Conservation (phyloP, 2,113 vertebrate species). For the Columbina picui region DNA sequence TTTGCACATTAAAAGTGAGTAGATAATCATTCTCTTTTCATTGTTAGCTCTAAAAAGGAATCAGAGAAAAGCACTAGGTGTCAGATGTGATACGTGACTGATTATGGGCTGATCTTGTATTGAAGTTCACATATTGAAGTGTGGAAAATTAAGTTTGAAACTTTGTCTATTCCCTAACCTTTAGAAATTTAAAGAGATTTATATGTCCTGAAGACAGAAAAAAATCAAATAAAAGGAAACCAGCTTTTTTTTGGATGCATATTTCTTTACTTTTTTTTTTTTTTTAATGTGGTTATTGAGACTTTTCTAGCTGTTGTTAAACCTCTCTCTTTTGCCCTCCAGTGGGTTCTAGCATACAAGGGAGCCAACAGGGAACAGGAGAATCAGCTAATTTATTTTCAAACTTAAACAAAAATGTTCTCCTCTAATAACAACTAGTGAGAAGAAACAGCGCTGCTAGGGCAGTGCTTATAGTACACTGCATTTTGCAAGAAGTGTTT, state of each 20-base stretch:
- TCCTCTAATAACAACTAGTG: conserved; percentile 32
- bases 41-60: background rate
- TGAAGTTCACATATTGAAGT: background rate
- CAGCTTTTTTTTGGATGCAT: background rate
- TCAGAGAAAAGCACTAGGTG: background rate
- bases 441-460: conserved; percentile 4
- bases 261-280: background rate
- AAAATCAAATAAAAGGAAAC: background rate
- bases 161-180: fast-evolving
- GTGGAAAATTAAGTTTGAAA: background rate
- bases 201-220: background rate
- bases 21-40: background rate
- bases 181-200: background rate
- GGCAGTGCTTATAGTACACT: background rate
- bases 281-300: background rate
- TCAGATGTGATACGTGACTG: background rate
- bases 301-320: background rate
- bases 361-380: background rate
- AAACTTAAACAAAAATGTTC: conserved; percentile 30
- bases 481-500: conserved; percentile 12
- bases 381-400: conserved; percentile 31
- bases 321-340: background rate
- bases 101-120: background rate
- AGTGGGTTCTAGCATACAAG: background rate
- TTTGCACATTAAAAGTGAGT: background rate